Evolutionary conservation across 2,113 vertebrate species (phyloP), one percentile per base, ranked within the genome.

Genomic region (Hylia prasina): DNA sequence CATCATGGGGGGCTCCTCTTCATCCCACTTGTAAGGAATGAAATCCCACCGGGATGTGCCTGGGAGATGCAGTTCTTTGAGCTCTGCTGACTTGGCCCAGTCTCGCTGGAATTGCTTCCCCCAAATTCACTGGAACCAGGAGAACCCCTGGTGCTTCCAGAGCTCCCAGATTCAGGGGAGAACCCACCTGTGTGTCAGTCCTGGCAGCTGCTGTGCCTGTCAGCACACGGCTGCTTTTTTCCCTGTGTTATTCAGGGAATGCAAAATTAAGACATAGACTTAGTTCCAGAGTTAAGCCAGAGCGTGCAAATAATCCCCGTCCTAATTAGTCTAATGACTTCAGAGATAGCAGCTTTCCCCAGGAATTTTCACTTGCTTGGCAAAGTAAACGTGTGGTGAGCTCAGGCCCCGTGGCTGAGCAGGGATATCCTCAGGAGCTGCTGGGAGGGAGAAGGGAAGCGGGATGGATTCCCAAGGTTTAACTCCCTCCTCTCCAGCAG

Each of bases 311-410:
- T 89, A 92, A 95, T 95, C 91, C 42, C 82, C 25, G 1, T 65
- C 78, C 86, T 95, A 94, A 94, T 96, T 86, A 92, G 64, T 53
- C 54, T 94, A 94, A 95, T 96, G 66, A 70, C 83, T 95, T 83
- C 72, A 63, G 91, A 81, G 87, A 87, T 57, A 87, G 50, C 71
- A 77, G 50, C 42, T 92, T 73, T 95, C 93, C 91, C 91, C 42
- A 39, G 72, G 60, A 96, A 73, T 75, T 79, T 75, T 35, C 42
- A 27, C 50, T 69, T 0, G 1, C 76, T 80, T 77, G 80, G 83
- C 72, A 87, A 53, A 83, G 83, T 63, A 81, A 94, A 95, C 0
- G 2, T 65, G 68, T 48, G 83, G 50, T 31, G 70, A 57, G 65
- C 69, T 86, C 57, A 28, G 37, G 35, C 13, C 27, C 60, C 0